phyloP scores from a whole-genome alignment of 2,888 invertebrate species.

The Bellardia bayeri region DNA sequence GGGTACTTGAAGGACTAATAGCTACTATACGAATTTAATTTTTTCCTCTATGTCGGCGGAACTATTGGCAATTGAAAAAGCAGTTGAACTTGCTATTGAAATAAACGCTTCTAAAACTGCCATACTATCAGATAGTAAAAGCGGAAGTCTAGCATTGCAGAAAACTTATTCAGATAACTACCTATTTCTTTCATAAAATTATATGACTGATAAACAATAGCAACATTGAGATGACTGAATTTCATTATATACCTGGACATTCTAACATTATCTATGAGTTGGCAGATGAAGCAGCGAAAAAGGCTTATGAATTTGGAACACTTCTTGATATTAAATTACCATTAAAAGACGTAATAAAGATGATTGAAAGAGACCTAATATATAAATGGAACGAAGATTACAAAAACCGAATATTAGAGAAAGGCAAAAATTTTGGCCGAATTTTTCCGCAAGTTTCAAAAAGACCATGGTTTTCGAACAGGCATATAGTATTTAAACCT shows the following conservation, averaged over 20 bases:
- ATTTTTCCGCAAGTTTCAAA: too few species aligned
- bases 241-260: conserved; percentile 2
- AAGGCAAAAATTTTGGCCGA: too few species aligned
- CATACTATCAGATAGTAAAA: not conserved
- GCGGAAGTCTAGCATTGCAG: not conserved
- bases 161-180: not conserved
- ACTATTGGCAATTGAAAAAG: not conserved
- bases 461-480: too few species aligned
- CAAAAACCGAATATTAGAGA: too few species aligned
- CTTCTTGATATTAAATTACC: too few species aligned
- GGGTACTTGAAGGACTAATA: not conserved
- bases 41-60: not conserved
- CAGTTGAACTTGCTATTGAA: not conserved
- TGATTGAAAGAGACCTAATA: too few species aligned
- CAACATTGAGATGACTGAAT: not conserved
- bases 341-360: too few species aligned
- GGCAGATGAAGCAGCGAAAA: too few species aligned
- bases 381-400: too few species aligned
- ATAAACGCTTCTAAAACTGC: not conserved
- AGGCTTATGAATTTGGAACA: too few species aligned
- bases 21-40: not conserved
- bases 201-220: not conserved
- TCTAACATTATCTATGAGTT: too few species aligned
- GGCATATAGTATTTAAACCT: too few species aligned
- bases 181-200: not conserved